Base-by-base conservation (phyloP, 2,888 invertebrate genomes). In the Zeuzera pyrina region DNA sequence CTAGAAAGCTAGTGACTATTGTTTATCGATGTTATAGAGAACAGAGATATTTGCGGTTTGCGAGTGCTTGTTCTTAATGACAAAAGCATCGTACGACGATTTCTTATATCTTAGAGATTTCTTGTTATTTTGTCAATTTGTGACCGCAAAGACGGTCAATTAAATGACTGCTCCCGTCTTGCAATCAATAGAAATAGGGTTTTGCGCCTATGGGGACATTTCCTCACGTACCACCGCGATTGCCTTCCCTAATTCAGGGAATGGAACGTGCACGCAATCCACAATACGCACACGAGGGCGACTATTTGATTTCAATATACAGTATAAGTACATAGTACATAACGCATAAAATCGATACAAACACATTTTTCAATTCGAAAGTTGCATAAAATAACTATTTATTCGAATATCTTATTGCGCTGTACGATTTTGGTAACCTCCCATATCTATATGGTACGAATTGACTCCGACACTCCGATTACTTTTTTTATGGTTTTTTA, bases 181-280 rank as follows among this genome's bases (percentile, higher is more conserved):
- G n/a, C 46, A 55, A 63, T 56, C 56, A 49, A 61, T 63, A 47
- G 47, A 38, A 51, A 54, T 52, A 57, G 51, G 47, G 47, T 48
- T 52, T 39, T 43, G 42, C 42, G 41, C 31, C 41, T 38, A n/a
- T n/a, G 53, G 61, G 57, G 57, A 63, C 65, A 66, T 66, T 58
- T 54, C 52, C 50, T 66, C 70, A 71, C 71, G 71, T 68, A 61
- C 2, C 25, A 12, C 12, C 8, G 38, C 52, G 42, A 55, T 52
- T 47, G 58, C 50, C 49, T 61, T 60, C 58, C 61, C 66, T 58
- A 57, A 50, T 59, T 58, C 60, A 60, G 53, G 57, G 61, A 61
- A 55, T 50, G 43, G 34, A 52, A 71, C 73, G 71, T 72, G 73
- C 57, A 53, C 57, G 59, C 57, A 67, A 66, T 72, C 50, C 47